Evolutionary conservation across 2,888 invertebrate species (phyloP), one percentile per base, ranked within the genome.

Genomic region (Tipula vernalis): DNA sequence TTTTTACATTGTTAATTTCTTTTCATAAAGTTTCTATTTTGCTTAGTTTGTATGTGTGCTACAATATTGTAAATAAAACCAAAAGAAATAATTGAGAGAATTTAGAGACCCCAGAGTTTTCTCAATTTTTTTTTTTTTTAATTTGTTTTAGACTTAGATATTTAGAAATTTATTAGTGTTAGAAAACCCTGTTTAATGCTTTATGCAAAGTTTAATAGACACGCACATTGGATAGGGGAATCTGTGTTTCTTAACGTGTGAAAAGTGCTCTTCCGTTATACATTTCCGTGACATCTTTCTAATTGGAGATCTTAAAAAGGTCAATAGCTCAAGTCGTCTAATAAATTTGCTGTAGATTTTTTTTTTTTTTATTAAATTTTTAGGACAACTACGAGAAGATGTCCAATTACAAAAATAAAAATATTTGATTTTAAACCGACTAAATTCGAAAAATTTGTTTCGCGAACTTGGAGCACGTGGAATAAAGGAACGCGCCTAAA

Each of bases 41-140:
- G 71, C 71, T 71, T 71, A 15, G 5, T 51, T 51, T 51, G 15
- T 28, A 39, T 51, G 15, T 18, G 28, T 71, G 28, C 28, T 71
- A 10, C 28, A 71, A 28, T 71, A 5, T 71, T 71, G 28, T 28
- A 28, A 28, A 28, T 28, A 28, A 28, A 28, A 28, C 28, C 1
- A 13, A 28, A 71, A 84, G 2, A 39, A 84, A 39, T 39, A 51
- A 12, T 84, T 85, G 85, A 85, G 85, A 85, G 18, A 44, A 85
- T 85, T 85, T 42, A 10, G 10, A 85, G 85, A 85, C 85, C 85
- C 85, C 85, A 18, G 15, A 42, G 18, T 85, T 85, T 85, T 85
- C 85, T 85, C 85, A 85, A 36, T 6, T 39, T 85, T 39, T 36
- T 39, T 15, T 39, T 36, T 84, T 84, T 83, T 83, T 36, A 36